Evolutionary conservation across 92 coral and sea anemone species (phyloP), one percentile per base, ranked within the genome.

Genomic region (Porites divaricata): DNA sequence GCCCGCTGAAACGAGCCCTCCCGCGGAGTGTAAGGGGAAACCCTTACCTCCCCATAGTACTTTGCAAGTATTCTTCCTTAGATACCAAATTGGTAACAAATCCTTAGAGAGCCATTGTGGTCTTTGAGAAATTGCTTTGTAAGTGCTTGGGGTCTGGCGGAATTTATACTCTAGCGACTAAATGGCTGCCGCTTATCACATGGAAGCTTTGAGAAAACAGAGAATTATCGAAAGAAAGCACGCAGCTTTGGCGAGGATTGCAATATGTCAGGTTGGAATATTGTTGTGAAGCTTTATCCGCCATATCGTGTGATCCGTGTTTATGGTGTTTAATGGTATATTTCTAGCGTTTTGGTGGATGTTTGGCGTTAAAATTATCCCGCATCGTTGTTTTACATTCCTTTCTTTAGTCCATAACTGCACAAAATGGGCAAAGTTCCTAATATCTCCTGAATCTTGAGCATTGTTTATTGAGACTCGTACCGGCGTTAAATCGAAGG

Each of bases 131-230:
- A 35, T 65, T 23, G 28, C 62, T 17, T 74, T 59, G 53, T 23
- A 80, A 65, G 24, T 19, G 41, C 45, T 9, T n/a, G 67, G 11
- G 24, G 66, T 26, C 63, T 14, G 35, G 7, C 9, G 75, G 4
- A 70, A 2, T 61, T 23, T 12, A 23, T 67, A 35, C 45, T 35
- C 45, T 35, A 24, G 21, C 63, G 21, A 49, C 45, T 48, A 87
- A 81, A 96, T 96, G 99, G 99, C 99, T 63, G 78, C 87, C 64
- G 98, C 99, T 15, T 95, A 92, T 81, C 99, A 96, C 85, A 94
- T 87, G 92, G 98, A 96, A 86, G 99, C 99, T 4, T 61, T 96
- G 72, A 77, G 99, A 72, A 89, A 87, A 81, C 99, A 96, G 79
- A 92, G 99, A 72, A 85, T 96, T 23, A 84, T 95, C 78, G 99